phyloP scores from a whole-genome alignment of 2,113 vertebrate genomes.

The Stictonetta naevosa region DNA sequence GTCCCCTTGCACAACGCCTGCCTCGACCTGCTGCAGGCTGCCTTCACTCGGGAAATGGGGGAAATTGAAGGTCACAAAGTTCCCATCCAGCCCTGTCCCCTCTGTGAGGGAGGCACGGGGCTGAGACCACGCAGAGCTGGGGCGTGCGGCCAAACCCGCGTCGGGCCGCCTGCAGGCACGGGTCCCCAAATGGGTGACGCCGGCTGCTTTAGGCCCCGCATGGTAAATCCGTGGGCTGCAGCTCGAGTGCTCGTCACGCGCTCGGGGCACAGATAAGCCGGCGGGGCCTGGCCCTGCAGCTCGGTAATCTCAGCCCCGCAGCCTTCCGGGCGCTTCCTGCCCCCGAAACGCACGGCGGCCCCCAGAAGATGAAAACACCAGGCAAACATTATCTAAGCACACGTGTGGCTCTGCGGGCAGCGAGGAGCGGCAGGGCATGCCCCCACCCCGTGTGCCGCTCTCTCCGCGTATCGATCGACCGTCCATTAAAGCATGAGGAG shows the following conservation, averaged over 20 bases:
- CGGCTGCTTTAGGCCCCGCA: background rate
- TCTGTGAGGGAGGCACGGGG: rapidly evolving
- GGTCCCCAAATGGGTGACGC: background rate
- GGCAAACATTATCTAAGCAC: background rate
- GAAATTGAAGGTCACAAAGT: background rate
- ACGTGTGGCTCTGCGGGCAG: rapidly evolving
- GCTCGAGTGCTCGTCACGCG: background rate
- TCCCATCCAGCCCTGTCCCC: background rate
- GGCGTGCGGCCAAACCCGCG: rapidly evolving
- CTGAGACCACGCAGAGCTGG: background rate
- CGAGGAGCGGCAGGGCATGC: rapidly evolving
- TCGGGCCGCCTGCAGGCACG: background rate
- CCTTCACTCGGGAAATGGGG: background rate
- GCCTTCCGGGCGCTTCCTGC: background rate
- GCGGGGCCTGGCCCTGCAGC: background rate
- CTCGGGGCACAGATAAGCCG: background rate
- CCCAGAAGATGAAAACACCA: background rate
- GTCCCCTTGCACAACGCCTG: background rate
- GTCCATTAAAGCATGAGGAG: background rate
- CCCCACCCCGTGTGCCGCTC: background rate
- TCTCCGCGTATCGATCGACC: background rate
- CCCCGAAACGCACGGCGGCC: rapidly evolving
- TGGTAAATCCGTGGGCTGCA: background rate
- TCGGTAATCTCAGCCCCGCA: rapidly evolving
- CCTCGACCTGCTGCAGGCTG: rapidly evolving